Base-by-base conservation (phyloP, 2,113 vertebrate genomes). In the Perccottus glenii region DNA sequence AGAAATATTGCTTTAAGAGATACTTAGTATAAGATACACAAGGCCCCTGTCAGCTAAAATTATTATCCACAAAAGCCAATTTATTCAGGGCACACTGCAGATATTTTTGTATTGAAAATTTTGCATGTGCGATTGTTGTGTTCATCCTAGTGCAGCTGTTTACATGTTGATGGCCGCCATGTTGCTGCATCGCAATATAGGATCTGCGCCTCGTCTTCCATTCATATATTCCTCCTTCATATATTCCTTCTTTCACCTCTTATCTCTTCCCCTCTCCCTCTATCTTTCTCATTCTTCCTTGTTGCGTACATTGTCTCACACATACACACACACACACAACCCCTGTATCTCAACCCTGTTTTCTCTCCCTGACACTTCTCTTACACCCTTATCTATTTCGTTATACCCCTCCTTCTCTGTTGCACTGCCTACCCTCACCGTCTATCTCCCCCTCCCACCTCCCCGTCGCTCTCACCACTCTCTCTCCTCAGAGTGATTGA, bases 321-420 rank as follows among this genome's bases (percentile, higher is more conserved):
- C 67, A 63, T 60, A 60, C 67, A 67, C 56, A 68, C 67, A 62
- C 60, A 43, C n/a, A n/a, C n/a, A n/a, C n/a, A 58, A 15, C 51
- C 44, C 70, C 68, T 73, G 75, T 66, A 80, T 81, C 82, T 84
- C 75, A 78, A 75, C 84, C 75, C 83, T 81, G 82, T 83, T 78
- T 87, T 83, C 67, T 69, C 67, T 85, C 73, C 47, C 81, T 80
- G 78, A 83, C 89, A 84, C 86, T 77, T 83, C 68, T 81, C 77
- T 85, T 38, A 75, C 66, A 70, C 64, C 67, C 73, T 82, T 84
- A 81, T 77, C 74, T 78, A 42, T 64, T 50, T 36, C 48, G n/a
- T 59, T 64, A 36, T 74, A 55, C 74, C 16, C 75, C 67, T 74
- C 70, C 70, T 82, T 70, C 73, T 75, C 62, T 81, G 64, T 81